Conservation (phyloP, 2,797 vertebrate species). For the Ptychadena robeensis region DNA sequence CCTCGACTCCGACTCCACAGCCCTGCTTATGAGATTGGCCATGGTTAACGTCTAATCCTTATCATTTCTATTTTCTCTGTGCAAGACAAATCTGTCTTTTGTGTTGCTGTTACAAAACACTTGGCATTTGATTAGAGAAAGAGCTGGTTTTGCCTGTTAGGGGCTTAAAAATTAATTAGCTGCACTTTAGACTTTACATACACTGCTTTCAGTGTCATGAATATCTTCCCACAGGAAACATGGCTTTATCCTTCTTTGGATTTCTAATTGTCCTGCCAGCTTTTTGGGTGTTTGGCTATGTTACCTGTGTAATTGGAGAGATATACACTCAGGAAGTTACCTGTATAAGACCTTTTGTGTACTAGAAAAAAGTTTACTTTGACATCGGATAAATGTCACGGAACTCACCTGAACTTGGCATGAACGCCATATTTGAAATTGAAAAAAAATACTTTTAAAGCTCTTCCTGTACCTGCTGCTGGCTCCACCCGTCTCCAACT, state of each 20-base stretch:
- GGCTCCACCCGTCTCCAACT: too few species aligned
- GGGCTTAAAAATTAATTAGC: slow-evolving; percentile 17
- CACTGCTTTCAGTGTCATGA: slow-evolving; percentile 19
- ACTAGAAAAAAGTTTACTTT: background rate
- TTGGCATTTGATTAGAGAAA: slow-evolving; percentile 27
- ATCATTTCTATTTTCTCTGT: slow-evolving; percentile 1
- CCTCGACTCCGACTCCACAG: too few species aligned
- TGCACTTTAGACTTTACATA: background rate
- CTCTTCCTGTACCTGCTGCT: too few species aligned
- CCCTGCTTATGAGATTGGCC: background rate
- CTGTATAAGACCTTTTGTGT: background rate
- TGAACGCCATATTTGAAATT: too few species aligned
- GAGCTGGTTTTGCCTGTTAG: background rate
- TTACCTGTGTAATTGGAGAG: background rate
- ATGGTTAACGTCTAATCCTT: slow-evolving; percentile 11
- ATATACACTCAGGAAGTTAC: background rate
- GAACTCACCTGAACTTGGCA: background rate
- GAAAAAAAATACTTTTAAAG: too few species aligned
- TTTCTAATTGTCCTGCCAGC: background rate
- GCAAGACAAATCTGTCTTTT: slow-evolving; percentile 22
- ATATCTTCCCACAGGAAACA: background rate
- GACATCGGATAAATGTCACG: background rate
- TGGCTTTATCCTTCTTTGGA: background rate
- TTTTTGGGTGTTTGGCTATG: background rate
- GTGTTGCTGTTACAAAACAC: slow-evolving; percentile 21